Base-by-base conservation (phyloP, 1,140 invertebrate species). In the Drosophila lowei region DNA sequence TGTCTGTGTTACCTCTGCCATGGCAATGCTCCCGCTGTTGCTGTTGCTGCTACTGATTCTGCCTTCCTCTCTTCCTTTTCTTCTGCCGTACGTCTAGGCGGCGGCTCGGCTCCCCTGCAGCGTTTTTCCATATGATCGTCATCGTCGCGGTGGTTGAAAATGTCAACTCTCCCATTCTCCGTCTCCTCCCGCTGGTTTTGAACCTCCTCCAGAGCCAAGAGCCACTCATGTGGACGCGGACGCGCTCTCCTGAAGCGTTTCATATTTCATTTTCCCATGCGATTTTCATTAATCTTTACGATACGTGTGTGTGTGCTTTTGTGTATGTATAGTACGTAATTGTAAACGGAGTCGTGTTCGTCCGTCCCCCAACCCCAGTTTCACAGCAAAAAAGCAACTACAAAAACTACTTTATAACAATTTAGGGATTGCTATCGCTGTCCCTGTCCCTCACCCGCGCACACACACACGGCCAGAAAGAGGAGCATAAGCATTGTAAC, bases 201-300 rank as follows among this genome's bases (percentile, higher is more conserved):
- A 52, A 34, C 34, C 13, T 50, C 25, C 48, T 63, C n/a, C 59
- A 49, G 52, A 59, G 55, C n/a, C 46, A 15, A 28, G 59, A 48
- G 73, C 71, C 57, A 74, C 60, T 57, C 72, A 53, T 65, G 70
- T 53, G 47, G 43, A 46, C 25, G 50, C n/a, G 3, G 34, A 13
- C 34, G 38, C 52, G 52, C 47, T 56, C 65, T 65, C 48, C 28
- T 58, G 48, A 28, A 73, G 68, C 52, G 68, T 77, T 68, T 77
- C 78, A 81, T 81, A 81, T 81, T 81, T 81, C 72, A 81, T 73
- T 81, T 81, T 81, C 73, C 78, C 78, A 81, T 61, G 78, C 78
- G 78, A 81, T 81, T 81, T 77, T 65, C 78, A 81, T 81, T 77
- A 80, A 80, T 81, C 78, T 81, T 73, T 21, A 66, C 50, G 53